These are phyloP conservation scores for Coreius guichenoti DNA, from an alignment of 2,797 vertebrate species.

Conservation along the genomic window DNA sequence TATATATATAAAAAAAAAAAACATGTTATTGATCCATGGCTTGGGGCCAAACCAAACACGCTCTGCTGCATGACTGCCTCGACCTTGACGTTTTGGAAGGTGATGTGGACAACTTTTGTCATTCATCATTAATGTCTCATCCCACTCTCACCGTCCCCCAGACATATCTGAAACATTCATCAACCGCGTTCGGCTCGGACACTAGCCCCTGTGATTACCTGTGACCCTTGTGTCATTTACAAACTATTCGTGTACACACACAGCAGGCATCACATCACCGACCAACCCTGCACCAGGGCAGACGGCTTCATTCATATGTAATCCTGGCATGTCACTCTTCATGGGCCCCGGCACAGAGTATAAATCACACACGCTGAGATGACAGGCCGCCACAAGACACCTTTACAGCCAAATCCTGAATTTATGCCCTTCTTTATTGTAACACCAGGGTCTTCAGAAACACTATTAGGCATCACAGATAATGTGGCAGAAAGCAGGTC, in stretches of 20 bases:
- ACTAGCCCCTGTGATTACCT: slow-evolving; percentile 52
- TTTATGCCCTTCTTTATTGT: slow-evolving; percentile 31
- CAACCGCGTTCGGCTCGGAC: slow-evolving; percentile 28
- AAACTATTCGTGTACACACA: slow-evolving; percentile 32
- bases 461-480: slow-evolving; percentile 30
- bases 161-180: slow-evolving; percentile 53
- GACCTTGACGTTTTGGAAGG: slow-evolving; percentile 60
- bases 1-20: too few relatives aligned
- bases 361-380: slow-evolving; percentile 47
- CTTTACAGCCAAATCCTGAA: slow-evolving; percentile 32
- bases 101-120: slow-evolving; percentile 38
- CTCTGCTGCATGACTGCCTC: slow-evolving; percentile 51
- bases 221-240: slow-evolving; percentile 38
- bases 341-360: slow-evolving; percentile 21
- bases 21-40: slow-evolving; percentile 16
- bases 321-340: slow-evolving; percentile 43
- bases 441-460: slow-evolving; percentile 39
- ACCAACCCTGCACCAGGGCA: neutral
- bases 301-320: slow-evolving; percentile 44
- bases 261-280: neutral
- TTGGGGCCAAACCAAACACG: slow-evolving; percentile 22
- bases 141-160: slow-evolving; percentile 57
- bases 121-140: slow-evolving; percentile 59
- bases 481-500: slow-evolving; percentile 54
- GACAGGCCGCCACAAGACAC: slow-evolving; percentile 31